Base-by-base conservation (phyloP, 2,888 invertebrate species). In the Abrostola triplasia region DNA sequence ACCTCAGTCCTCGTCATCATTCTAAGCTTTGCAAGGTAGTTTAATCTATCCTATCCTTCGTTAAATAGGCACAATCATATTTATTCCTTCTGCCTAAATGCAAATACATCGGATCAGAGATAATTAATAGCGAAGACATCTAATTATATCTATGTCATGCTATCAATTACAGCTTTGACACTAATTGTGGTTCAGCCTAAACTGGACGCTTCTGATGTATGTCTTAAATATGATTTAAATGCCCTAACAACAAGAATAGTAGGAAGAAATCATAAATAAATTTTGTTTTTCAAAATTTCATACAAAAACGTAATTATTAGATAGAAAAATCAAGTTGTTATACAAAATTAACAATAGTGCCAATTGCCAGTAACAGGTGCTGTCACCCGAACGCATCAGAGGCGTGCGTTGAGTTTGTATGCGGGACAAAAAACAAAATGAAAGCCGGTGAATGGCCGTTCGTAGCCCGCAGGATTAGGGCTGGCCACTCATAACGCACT, bases 361-460 rank as follows among this genome's bases (percentile, higher is more conserved):
- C 8, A 10, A 12, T 5, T 5, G 24, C 58, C n/a, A 42, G 44
- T 52, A 54, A 72, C 59, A 52, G 60, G 54, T 5, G 13, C 37
- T 24, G 51, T 60, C 65, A 60, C 75, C 70, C 41, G 51, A 70
- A 62, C 61, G 10, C 48, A 70, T 24, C 37, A 52, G 66, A 87
- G 81, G 87, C 88, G 84, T 87, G 86, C 86, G 88, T 90, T 88
- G 88, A 88, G 88, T 89, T 90, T 88, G 91, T 88, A 91, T 91
- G 92, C 88, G 91, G 92, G 92, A 70, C 84, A 92, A 93, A 93
- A 93, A 94, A 93, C 90, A 84, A 93, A 94, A 93, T 89, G 90
- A 90, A 88, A 70, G 73, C 66, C 87, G 91, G 93, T 93, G 89
- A 93, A 91, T 83, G 92, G 88, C 92, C 93, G 87, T 83, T 54